Conservation (phyloP, 1,140 invertebrate species). For the Asbolus verrucosus region DNA sequence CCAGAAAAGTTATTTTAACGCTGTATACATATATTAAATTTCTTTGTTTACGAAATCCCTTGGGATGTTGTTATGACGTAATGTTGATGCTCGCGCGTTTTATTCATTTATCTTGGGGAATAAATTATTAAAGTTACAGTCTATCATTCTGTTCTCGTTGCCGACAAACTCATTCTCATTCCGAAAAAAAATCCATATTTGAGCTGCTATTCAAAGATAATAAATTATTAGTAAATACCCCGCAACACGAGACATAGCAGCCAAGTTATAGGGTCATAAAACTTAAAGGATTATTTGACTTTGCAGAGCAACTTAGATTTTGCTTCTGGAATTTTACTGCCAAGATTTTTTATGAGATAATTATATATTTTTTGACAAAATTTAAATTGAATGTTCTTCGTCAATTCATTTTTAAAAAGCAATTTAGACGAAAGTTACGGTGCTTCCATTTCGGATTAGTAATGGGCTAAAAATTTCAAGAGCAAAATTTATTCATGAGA, state of each 20-base stretch:
- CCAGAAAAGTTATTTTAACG: constrained; percentile 38
- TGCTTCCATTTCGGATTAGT: too few relatives aligned
- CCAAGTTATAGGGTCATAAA: constrained; percentile 8
- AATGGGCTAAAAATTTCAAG: too few relatives aligned
- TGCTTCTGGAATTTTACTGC: background rate
- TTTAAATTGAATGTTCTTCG: background rate
- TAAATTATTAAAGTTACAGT: constrained; percentile 40
- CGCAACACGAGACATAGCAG: constrained; percentile 7
- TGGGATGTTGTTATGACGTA: constrained; percentile 26
- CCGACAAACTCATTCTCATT: constrained; percentile 1
- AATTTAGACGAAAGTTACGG: background rate
- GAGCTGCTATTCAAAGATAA: constrained; percentile 17
- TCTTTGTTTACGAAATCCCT: constrained; percentile 38
- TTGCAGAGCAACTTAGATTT: constrained; percentile 5
- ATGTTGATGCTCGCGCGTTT: constrained; percentile 29
- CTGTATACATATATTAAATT: constrained; percentile 30
- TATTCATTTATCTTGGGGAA: constrained; percentile 35
- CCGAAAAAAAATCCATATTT: constrained; percentile 26
- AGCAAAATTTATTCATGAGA: too few relatives aligned
- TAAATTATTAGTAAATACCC: constrained; percentile 27
- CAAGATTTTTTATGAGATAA: background rate
- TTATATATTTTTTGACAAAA: too few relatives aligned
- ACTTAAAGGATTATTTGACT: constrained; percentile 9
- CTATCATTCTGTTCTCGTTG: constrained; percentile 12
- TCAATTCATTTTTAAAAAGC: background rate